A percentile compares a stretch with the other conserved stretches of the same genome.
Evolutionary conservation across 2,888 invertebrate species (phyloP).

Genomic region (Dicyrtoma fusca): DNA sequence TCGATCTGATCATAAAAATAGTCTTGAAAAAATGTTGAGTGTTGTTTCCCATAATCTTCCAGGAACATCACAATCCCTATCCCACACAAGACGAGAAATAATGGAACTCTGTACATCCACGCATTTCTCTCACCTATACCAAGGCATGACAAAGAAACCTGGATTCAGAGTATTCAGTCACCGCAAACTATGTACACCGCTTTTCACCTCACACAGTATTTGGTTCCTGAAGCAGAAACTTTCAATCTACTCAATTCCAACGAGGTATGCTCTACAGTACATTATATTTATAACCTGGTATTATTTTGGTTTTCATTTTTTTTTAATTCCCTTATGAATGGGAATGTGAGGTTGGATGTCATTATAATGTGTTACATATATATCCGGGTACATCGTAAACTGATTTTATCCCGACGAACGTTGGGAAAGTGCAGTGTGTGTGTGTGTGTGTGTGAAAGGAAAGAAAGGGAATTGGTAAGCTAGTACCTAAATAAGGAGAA

Average conservation of each 20-base stretch:
- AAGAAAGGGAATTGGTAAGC: neutral
- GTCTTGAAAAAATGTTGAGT: too few species aligned
- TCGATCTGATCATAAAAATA: too few species aligned
- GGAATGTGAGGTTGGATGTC: too few species aligned
- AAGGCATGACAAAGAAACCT: constrained; percentile 61
- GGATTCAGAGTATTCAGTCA: constrained; percentile 65
- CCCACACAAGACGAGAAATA: constrained; percentile 74
- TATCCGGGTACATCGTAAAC: too few species aligned
- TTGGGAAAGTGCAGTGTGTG: too few species aligned
- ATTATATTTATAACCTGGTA: neutral
- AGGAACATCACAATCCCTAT: constrained; percentile 72
- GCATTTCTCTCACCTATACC: constrained; percentile 66
- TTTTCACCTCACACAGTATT: constrained; percentile 72
- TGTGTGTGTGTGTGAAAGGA: too few species aligned
- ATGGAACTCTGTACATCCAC: constrained; percentile 83
- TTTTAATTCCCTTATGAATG: neutral
- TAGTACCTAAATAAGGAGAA: neutral
- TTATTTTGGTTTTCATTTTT: neutral
- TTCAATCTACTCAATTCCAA: constrained; percentile 60
- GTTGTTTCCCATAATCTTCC: constrained; percentile 30
- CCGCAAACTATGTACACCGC: constrained; percentile 67
- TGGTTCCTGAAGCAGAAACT: constrained; percentile 71
- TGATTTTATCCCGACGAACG: too few species aligned
- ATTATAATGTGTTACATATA: too few species aligned
- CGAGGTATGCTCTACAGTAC: constrained; percentile 6